These are phyloP conservation scores for Pseudolaguvia tuberculata DNA, from an alignment of 2,113 vertebrate species.

Conservation along the genomic window DNA sequence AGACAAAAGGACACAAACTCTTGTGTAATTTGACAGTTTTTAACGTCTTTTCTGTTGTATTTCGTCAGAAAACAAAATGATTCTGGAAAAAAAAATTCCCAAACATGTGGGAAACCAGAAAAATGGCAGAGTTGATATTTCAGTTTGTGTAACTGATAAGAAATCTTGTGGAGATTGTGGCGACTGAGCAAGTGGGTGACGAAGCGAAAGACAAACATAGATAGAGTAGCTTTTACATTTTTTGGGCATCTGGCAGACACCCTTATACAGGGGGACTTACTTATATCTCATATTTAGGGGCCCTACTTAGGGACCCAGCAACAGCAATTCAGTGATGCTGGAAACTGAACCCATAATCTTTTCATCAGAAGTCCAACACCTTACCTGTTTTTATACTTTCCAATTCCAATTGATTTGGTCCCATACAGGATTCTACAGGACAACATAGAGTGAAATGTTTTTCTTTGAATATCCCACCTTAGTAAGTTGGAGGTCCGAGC, in stretches of 20 bases:
- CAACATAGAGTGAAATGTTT: no score
- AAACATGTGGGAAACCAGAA: conserved; percentile 14
- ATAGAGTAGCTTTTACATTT: conserved; percentile 17
- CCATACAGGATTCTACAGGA: no score
- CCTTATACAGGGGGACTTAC: no score
- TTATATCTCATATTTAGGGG: no score
- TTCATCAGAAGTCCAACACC: no score
- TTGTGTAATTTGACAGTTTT: conserved; percentile 30
- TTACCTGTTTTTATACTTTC: no score
- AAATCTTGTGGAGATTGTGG: conserved; percentile 20
- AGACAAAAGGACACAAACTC: conserved; percentile 6
- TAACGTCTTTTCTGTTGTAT: conserved; percentile 22
- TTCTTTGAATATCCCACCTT: no score
- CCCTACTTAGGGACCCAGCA: no score
- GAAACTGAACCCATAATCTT: no score
- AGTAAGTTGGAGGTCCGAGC: no score
- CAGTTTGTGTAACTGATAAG: conserved; percentile 17
- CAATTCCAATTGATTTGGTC: no score
- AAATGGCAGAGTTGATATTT: neutral
- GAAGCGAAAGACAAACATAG: conserved; percentile 19
- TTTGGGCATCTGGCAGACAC: neutral
- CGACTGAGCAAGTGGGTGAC: conserved; percentile 14
- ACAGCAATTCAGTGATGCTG: no score
- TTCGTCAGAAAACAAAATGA: conserved; percentile 28
- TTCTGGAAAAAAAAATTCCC: conserved; percentile 13